These are phyloP conservation scores for Drosophila algonquin DNA, from an alignment of 2,888 invertebrate species.

Conservation along the genomic window DNA sequence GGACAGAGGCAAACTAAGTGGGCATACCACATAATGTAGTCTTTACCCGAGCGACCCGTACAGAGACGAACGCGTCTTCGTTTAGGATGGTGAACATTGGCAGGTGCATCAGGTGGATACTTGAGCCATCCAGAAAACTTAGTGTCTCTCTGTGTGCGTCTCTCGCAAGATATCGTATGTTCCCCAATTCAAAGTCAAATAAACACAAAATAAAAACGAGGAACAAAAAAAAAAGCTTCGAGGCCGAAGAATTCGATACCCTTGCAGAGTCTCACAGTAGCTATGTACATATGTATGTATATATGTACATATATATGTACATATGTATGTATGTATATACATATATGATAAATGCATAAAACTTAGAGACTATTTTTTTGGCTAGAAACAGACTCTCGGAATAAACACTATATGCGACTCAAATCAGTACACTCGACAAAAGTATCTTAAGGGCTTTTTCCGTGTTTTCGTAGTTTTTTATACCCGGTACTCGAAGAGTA, in stretches of 20 bases:
- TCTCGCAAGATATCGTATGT: slow-evolving; percentile 32
- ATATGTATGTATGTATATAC: no score
- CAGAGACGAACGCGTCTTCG: not conserved
- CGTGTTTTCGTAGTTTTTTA: no score
- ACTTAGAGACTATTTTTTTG: no score
- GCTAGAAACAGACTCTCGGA: no score
- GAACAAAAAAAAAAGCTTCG: not conserved
- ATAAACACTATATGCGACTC: not conserved
- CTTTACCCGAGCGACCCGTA: not conserved
- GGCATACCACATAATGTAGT: not conserved
- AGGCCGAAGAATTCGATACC: not conserved
- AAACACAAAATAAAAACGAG: slow-evolving; percentile 38
- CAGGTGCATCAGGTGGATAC: not conserved
- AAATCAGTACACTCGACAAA: not conserved
- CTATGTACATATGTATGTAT: no score
- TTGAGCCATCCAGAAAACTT: slow-evolving; percentile 4
- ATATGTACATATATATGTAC: no score
- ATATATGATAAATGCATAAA: no score
- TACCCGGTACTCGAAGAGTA: no score
- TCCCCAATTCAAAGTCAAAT: slow-evolving; percentile 52
- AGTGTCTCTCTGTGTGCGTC: slow-evolving; percentile 3
- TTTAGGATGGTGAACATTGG: not conserved
- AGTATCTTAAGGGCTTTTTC: slow-evolving; percentile 25
- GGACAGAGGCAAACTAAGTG: not conserved
- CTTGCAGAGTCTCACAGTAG: not conserved